Evolutionary conservation across 2,797 vertebrate species (phyloP).

Genomic region (Chelon auratus): DNA sequence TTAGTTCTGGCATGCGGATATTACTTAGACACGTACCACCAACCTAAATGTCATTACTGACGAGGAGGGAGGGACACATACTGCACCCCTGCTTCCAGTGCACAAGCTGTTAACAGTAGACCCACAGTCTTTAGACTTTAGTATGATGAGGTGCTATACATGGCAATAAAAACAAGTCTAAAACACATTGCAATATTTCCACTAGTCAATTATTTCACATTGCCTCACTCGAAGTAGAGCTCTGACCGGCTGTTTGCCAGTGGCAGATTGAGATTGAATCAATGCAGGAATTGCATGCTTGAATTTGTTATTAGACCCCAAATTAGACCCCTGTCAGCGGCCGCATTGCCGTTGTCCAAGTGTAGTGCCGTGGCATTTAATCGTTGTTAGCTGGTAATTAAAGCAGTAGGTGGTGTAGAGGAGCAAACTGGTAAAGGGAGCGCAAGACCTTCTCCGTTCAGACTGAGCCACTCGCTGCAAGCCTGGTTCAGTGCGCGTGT

Average conservation of each 20-base stretch:
- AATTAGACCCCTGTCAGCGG: not conserved
- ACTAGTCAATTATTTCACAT: not conserved
- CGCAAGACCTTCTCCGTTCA: constrained; percentile 3
- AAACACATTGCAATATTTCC: not conserved
- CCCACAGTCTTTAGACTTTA: not conserved
- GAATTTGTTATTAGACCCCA: not conserved
- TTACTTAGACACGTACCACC: too few relatives aligned
- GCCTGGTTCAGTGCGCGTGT: not conserved
- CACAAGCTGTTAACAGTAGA: too few relatives aligned
- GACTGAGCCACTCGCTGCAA: not conserved
- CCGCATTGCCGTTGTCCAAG: not conserved
- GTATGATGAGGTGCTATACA: not conserved
- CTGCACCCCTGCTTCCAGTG: too few relatives aligned
- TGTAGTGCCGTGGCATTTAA: not conserved
- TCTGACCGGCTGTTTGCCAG: not conserved
- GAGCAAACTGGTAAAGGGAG: not conserved
- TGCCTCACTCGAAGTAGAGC: not conserved
- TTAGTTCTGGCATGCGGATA: too few relatives aligned
- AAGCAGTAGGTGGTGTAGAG: not conserved
- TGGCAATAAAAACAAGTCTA: not conserved
- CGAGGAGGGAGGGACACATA: too few relatives aligned
- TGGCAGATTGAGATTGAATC: not conserved
- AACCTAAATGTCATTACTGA: too few relatives aligned
- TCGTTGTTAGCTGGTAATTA: not conserved
- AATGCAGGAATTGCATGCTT: not conserved